Conservation (phyloP, 2,888 invertebrate genomes). For the Saturnia pavonia region DNA sequence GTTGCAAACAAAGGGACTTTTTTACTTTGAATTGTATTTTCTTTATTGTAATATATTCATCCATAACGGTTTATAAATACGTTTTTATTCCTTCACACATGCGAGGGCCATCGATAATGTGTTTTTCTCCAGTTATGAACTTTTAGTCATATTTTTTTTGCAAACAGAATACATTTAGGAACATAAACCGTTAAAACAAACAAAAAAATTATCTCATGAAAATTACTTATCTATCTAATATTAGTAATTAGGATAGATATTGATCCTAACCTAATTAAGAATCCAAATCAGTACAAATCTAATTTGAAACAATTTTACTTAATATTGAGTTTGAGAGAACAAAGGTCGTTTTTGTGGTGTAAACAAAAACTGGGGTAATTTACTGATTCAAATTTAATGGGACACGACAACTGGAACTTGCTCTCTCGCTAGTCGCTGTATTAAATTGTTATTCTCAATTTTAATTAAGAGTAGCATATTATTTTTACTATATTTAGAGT, state of each 20-base stretch:
- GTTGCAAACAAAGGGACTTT: conserved; percentile 38
- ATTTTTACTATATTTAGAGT: not conserved
- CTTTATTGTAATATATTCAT: conserved; percentile 1
- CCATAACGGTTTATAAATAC: not conserved
- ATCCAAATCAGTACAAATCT: not conserved
- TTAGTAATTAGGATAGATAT: too few relatives aligned
- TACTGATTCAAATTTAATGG: conserved; percentile 44
- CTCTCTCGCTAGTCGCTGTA: conserved; percentile 5
- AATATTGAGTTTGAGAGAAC: not conserved
- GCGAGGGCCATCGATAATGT: not conserved
- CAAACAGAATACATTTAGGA: not conserved
- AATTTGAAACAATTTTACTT: not conserved
- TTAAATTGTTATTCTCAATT: not conserved
- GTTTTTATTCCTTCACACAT: not conserved
- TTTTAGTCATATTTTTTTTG: not conserved
- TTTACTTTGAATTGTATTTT: conserved; percentile 4
- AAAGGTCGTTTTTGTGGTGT: conserved; percentile 34
- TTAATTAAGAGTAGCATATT: not conserved
- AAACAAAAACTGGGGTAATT: conserved; percentile 64
- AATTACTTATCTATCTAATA: too few relatives aligned
- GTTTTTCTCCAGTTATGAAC: not conserved
- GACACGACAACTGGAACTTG: not conserved
- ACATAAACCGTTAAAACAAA: not conserved
- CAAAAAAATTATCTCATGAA: too few relatives aligned
- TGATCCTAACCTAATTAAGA: not conserved